These are phyloP conservation scores for Aporophyla nigra DNA, from an alignment of 2,888 invertebrate species.

Conservation along the genomic window DNA sequence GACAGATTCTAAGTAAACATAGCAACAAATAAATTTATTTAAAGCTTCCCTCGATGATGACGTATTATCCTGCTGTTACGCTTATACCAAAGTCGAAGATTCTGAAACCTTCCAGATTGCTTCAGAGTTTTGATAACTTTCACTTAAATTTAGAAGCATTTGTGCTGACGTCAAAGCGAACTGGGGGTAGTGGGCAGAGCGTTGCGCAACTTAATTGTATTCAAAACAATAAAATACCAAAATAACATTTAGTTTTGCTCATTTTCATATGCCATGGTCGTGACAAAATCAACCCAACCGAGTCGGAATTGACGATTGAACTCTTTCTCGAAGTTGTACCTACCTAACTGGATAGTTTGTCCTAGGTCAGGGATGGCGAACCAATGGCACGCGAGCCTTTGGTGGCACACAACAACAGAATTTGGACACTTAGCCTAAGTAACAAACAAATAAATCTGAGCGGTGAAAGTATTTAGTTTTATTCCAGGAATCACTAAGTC, in stretches of 20 bases:
- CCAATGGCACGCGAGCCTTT: no score
- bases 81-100: not conserved
- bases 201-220: not conserved
- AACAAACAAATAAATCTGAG: no score
- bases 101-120: not conserved
- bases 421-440: no score
- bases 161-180: not conserved
- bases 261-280: not conserved
- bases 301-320: no score
- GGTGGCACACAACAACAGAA: no score
- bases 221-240: not conserved
- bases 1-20: not conserved
- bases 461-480: no score
- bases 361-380: no score
- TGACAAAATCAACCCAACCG: no score
- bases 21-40: not conserved
- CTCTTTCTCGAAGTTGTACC: no score
- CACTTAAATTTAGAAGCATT: not conserved
- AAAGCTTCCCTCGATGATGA: not conserved
- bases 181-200: not conserved
- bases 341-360: no score
- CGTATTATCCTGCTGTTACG: not conserved
- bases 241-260: not conserved
- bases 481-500: no score
- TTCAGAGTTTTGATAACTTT: not conserved